Evolutionary conservation across 2,113 vertebrate species (phyloP).

Genomic region (Gallinago jamesoni): DNA sequence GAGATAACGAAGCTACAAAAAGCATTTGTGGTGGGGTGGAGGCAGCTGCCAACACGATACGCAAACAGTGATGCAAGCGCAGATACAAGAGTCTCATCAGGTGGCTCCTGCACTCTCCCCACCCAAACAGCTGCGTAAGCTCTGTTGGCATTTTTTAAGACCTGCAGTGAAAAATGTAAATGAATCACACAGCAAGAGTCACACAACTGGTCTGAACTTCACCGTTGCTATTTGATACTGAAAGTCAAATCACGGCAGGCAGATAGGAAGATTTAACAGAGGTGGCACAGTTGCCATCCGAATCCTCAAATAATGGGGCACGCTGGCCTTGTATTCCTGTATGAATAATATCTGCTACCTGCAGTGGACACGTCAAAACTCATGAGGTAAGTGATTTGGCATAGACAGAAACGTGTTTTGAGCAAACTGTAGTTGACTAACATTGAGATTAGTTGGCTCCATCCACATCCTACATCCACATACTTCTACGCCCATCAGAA

Average conservation of each 20-base stretch:
- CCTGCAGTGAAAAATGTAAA: slow-evolving; percentile 18
- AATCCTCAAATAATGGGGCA: background rate
- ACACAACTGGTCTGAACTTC: background rate
- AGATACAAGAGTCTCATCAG: background rate
- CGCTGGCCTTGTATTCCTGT: background rate
- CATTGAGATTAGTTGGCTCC: background rate
- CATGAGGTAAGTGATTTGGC: background rate
- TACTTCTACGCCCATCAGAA: background rate
- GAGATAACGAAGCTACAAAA: slow-evolving; percentile 49
- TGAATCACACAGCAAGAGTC: background rate
- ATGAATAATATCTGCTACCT: background rate
- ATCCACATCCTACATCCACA: background rate
- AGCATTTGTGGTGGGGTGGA: background rate
- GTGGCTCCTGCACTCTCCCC: background rate
- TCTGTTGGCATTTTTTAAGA: background rate
- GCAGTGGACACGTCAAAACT: background rate
- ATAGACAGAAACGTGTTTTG: background rate
- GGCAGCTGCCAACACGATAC: slow-evolving; percentile 6
- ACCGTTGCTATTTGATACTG: background rate
- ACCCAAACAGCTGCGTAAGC: background rate
- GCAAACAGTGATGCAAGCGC: slow-evolving; percentile 51
- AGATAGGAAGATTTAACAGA: background rate
- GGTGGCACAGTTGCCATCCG: background rate
- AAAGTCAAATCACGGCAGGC: background rate
- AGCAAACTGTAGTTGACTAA: background rate